Base-by-base conservation (phyloP, 2,888 invertebrate species). In the Eupithecia dodoneata region DNA sequence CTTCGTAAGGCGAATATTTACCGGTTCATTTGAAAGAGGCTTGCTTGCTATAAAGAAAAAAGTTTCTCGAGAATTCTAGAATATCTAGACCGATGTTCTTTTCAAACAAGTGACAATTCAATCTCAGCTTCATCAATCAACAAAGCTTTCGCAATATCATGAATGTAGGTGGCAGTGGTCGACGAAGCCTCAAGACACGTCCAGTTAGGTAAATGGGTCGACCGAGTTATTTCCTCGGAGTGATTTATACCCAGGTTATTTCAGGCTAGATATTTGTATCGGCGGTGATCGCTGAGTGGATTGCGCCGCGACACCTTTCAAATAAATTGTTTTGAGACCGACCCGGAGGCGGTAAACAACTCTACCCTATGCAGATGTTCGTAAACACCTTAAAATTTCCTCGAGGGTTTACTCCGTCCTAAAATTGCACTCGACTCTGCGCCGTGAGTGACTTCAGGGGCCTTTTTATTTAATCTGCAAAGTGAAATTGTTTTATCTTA, bases 251-350 rank as follows among this genome's bases (percentile, higher is more conserved):
- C 79, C 84, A 88, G 87, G 88, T 90, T 88, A 89, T 90, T 89
- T 87, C 87, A 87, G 87, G 86, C 82, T 85, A 88, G 89, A 88
- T 88, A 87, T 88, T 89, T 88, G 90, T 90, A 91, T 90, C 90
- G 87, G 83, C 79, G 82, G 85, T 87, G 90, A 90, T 91, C 87
- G 90, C 86, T 88, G 90, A 94, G 94, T 93, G 93, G 93, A 94
- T 94, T 94, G 93, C 93, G 86, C 89, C 83, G 87, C 90, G 93
- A 94, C 93, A 94, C 94, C 95, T 95, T 94, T 95, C 93, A 94
- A 94, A 93, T 91, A 94, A 93, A 95, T 95, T 95, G 95, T 94
- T 91, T 90, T 90, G 95, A 93, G 92, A 93, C 92, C 90, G 85
- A 81, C 87, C 63, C 87, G 84, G 88, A 87, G 89, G 87, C 89